Evolutionary conservation across 2,888 invertebrate species (phyloP).

Genomic region (Pharmacophagus antenor): DNA sequence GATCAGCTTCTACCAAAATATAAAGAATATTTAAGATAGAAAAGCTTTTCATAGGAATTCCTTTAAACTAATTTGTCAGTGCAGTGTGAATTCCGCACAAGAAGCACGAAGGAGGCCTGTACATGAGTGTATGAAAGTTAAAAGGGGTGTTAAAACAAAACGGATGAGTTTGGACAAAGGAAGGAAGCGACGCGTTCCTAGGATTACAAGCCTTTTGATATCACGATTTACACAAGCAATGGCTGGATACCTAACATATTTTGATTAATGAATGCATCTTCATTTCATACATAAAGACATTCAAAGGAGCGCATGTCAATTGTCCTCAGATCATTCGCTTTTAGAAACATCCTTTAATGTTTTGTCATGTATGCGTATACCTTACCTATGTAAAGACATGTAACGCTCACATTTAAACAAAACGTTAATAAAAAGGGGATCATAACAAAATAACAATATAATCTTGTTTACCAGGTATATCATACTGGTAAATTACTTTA

Average conservation of each 20-base stretch:
- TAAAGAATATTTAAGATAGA: neutral
- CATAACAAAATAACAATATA: too few relatives aligned
- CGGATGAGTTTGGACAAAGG: conserved; percentile 79
- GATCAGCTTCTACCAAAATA: neutral
- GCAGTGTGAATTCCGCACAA: conserved; percentile 47
- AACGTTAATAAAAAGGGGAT: too few relatives aligned
- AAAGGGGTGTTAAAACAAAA: conserved; percentile 81
- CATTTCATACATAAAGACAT: conserved; percentile 26
- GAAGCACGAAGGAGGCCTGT: conserved; percentile 58
- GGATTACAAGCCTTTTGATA: conserved; percentile 70
- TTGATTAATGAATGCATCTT: conserved; percentile 68
- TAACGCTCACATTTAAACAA: neutral
- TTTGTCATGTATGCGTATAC: neutral
- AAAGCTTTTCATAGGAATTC: neutral
- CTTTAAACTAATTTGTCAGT: conserved; percentile 8
- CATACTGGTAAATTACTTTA: neutral
- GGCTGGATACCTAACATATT: conserved; percentile 69
- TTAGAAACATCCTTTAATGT: conserved; percentile 8
- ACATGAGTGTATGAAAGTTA: conserved; percentile 71
- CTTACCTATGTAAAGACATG: neutral
- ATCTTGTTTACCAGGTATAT: too few relatives aligned
- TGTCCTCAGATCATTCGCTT: conserved; percentile 26
- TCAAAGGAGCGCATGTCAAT: conserved; percentile 23
- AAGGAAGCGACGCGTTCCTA: conserved; percentile 69
- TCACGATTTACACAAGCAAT: conserved; percentile 54